phyloP scores from a whole-genome alignment of 2,888 invertebrate genomes.

The Sphecodes monilicornis region DNA sequence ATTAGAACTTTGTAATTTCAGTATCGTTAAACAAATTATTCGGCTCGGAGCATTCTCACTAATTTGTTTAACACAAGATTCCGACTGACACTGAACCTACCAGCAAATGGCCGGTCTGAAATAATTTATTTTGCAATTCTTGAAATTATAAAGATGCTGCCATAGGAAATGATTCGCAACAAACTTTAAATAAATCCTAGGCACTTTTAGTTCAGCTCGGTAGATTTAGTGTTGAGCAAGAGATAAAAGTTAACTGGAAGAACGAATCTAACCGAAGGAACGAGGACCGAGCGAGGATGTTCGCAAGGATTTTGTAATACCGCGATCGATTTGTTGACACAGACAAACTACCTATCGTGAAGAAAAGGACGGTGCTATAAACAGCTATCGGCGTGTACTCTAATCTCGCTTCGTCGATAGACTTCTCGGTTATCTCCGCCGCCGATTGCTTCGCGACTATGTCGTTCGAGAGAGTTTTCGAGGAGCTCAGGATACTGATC shows the following conservation, averaged over 20 bases:
- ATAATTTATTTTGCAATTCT: not conserved
- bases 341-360: conserved; percentile 90
- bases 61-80: too few species aligned
- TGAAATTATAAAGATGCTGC: not conserved
- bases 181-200: not conserved
- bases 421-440: conserved; percentile 95
- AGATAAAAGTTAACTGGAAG: not conserved
- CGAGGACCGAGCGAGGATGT: not conserved
- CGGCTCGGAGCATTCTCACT: not conserved
- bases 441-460: conserved; percentile 95
- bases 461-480: conserved; percentile 95
- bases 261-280: not conserved
- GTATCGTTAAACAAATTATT: not conserved
- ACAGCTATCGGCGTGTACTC: conserved; percentile 95
- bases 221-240: not conserved
- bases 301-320: not conserved
- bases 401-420: conserved; percentile 93
- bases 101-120: too few species aligned
- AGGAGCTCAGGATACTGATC: conserved; percentile 93
- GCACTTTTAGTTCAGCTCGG: too few species aligned
- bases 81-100: too few species aligned
- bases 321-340: not conserved
- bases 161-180: too few species aligned
- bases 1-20: not conserved
- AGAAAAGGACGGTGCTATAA: conserved; percentile 96